Conservation (phyloP, 1,140 invertebrate species). For the Oryctes rhinoceros region DNA sequence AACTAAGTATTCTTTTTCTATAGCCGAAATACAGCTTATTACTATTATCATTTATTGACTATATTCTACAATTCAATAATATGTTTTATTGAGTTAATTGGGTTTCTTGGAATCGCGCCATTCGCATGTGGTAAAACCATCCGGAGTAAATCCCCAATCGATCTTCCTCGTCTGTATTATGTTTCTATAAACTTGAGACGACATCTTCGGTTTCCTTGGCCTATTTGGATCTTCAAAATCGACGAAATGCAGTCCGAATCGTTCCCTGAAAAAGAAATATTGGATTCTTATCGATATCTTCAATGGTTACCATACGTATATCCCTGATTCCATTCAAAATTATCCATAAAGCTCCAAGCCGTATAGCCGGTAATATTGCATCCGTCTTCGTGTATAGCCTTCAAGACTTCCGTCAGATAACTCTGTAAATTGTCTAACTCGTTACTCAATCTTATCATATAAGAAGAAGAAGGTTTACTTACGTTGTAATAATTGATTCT, state of each 20-base stretch:
- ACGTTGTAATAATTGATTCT: constrained; percentile 63
- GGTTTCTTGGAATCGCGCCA: neutral
- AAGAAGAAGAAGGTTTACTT: constrained; percentile 10
- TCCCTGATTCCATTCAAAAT: constrained; percentile 77
- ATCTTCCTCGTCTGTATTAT: constrained; percentile 43
- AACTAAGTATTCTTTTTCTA: no score
- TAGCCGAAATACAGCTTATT: no score
- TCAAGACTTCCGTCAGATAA: constrained; percentile 72
- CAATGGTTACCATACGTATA: neutral
- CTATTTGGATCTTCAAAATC: constrained; percentile 47
- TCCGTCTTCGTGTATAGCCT: constrained; percentile 69
- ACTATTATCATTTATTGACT: no score
- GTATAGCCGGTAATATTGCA: constrained; percentile 74
- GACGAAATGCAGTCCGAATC: constrained; percentile 48
- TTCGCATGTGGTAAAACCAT: constrained; percentile 5
- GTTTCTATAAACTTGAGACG: constrained; percentile 45
- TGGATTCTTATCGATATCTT: neutral
- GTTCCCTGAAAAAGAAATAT: constrained; percentile 39
- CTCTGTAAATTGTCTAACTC: constrained; percentile 49
- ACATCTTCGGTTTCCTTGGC: constrained; percentile 46
- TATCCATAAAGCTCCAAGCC: constrained; percentile 80
- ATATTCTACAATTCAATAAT: neutral
- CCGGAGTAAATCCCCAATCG: constrained; percentile 28
- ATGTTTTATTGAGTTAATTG: neutral
- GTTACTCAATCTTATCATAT: neutral